phyloP scores from a whole-genome alignment of 92 coral and sea anemone genomes.

The Bergia sp. region DNA sequence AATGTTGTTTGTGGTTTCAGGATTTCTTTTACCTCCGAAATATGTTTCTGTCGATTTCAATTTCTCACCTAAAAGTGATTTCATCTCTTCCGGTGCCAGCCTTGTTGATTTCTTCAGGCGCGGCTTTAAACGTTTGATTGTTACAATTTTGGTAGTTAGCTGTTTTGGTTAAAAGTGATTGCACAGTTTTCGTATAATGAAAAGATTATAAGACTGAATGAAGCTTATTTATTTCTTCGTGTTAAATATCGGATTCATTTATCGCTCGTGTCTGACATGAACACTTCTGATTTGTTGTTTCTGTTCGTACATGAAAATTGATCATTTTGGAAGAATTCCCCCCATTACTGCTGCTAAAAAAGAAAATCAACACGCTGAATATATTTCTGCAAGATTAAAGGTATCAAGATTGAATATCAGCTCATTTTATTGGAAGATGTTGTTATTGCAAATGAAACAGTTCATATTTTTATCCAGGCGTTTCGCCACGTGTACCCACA shows the following conservation, averaged over 20 bases:
- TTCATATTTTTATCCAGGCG: background rate
- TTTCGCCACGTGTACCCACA: conserved; percentile 42
- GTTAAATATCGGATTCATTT: background rate
- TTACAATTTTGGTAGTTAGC: background rate
- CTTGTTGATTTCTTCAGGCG: conserved; percentile 9
- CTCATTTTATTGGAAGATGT: background rate
- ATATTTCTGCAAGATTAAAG: background rate
- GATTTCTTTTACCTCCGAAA: background rate
- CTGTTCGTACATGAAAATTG: background rate
- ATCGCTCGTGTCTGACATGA: background rate
- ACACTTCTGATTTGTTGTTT: background rate
- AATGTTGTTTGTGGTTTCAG: conserved; percentile 20
- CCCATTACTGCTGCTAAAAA: background rate
- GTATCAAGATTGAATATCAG: conserved; percentile 6
- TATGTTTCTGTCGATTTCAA: background rate
- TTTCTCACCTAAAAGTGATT: conserved; percentile 9
- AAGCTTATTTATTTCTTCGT: background rate
- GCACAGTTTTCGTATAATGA: background rate
- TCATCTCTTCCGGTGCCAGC: conserved; percentile 27
- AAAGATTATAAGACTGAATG: background rate
- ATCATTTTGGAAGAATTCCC: background rate
- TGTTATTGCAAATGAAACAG: conserved; percentile 7
- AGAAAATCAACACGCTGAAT: background rate
- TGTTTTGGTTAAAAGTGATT: background rate
- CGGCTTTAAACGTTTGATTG: background rate